These are phyloP conservation scores for Darevskia mixta DNA, from an alignment of 2,797 vertebrate species.

Conservation along the genomic window DNA sequence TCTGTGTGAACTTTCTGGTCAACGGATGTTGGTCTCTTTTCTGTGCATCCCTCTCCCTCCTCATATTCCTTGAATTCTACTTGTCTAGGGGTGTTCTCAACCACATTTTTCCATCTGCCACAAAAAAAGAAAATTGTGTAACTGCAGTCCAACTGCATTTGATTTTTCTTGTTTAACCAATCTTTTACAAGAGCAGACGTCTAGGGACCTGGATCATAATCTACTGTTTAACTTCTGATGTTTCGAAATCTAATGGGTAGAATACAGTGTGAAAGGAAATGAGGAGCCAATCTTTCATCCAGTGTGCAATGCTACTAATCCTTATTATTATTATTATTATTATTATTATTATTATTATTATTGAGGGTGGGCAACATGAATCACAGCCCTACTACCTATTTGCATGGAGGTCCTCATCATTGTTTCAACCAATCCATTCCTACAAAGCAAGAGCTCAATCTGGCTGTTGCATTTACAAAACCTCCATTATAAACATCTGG, in stretches of 20 bases:
- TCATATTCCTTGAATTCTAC: not conserved
- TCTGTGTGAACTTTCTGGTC: not conserved
- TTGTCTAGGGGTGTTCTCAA: not conserved
- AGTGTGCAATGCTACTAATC: not conserved
- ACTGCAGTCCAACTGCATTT: not conserved
- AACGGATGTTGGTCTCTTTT: not conserved
- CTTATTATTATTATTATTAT: not conserved
- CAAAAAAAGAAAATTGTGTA: not conserved
- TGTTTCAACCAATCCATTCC: not conserved
- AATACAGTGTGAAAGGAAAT: not conserved
- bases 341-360: not conserved
- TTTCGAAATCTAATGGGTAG: not conserved
- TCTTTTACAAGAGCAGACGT: not conserved
- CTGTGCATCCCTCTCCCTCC: not conserved
- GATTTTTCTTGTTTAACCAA: not conserved
- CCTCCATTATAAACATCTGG: not conserved
- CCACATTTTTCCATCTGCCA: not conserved
- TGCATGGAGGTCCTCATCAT: not conserved
- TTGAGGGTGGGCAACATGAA: not conserved
- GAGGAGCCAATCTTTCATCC: not conserved
- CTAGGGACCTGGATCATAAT: not conserved
- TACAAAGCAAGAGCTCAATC: not conserved
- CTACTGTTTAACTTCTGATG: not conserved
- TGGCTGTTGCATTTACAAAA: not conserved
- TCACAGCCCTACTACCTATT: not conserved